Evolutionary conservation across 2,797 vertebrate genomes (phyloP), one percentile per base, ranked within the genome.

Genomic region (Sebastes kiyomatsui): DNA sequence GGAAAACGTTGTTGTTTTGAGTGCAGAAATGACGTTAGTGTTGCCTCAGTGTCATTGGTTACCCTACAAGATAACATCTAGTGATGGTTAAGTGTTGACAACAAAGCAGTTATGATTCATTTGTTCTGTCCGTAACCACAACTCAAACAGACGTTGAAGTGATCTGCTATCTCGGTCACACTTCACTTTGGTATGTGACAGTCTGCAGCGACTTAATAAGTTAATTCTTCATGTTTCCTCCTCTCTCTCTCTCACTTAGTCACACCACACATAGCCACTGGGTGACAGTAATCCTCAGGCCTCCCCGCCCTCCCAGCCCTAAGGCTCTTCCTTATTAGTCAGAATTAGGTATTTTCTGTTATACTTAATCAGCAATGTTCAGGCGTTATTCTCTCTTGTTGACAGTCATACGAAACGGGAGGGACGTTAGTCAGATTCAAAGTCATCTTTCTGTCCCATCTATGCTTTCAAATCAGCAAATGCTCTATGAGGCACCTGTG

Each of bases 171-270:
- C 70, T 70, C 62, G 42, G 28, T 55, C 32, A 68, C 79, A 56
- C 54, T 60, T 84, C 58, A 67, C 55, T 82, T 79, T 71, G 72
- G 79, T 64, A 87, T 91, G 88, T 77, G 85, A 72, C 66, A 9
- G 60, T 66, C 49, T 75, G 28, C 54, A 77, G 49, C 0, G 13
- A 38, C 7, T 28, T 38, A 38, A 75, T 59, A 9, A 33, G 2
- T 79, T 5, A 58, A 33, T 23, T 16, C 9, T 4, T 22, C n/a
- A 27, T 30, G 10, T 67, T 14, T 71, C 27, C 55, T 49, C 6
- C 18, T 11, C 9, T 32, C 8, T 22, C 9, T 68, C 14, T 49
- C 52, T 25, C 11, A 33, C 42, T 84, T 64, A 83, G 75, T 80
- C 85, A 85, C n/a, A 73, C 2, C 27, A 72, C 46, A 66, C 28